Evolutionary conservation across 2,888 invertebrate genomes (phyloP).

Genomic region (Acrocyrtus sp.): DNA sequence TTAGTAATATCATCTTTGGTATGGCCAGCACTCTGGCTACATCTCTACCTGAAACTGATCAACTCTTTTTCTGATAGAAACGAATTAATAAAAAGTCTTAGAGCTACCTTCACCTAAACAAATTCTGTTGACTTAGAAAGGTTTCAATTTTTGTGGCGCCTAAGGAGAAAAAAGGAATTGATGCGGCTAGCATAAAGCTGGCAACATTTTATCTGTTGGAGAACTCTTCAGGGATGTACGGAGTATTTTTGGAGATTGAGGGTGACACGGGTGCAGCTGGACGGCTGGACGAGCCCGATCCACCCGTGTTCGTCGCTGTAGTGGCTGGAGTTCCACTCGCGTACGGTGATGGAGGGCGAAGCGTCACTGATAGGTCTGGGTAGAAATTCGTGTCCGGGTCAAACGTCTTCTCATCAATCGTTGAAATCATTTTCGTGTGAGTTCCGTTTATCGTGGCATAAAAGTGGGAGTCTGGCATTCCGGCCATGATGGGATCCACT

Average conservation of each 20-base stretch:
- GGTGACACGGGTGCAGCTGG: constrained; percentile 43
- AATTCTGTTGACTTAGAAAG: too few relatives aligned
- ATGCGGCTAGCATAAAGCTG: too few relatives aligned
- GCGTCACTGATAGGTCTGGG: constrained; percentile 41
- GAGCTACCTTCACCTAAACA: too few relatives aligned
- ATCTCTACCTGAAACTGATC: too few relatives aligned
- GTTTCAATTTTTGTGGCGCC: too few relatives aligned
- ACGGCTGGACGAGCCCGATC: constrained; percentile 43
- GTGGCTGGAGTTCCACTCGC: constrained; percentile 22
- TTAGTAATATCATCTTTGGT: too few relatives aligned
- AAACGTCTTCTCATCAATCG: constrained; percentile 61
- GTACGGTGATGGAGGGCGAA: constrained; percentile 46
- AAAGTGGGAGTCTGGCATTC: constrained; percentile 40
- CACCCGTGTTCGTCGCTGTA: constrained; percentile 12
- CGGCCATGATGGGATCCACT: constrained; percentile 43
- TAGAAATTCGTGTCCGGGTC: constrained; percentile 51
- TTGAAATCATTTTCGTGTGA: constrained; percentile 62
- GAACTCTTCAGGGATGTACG: constrained; percentile 45
- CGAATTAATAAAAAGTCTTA: too few relatives aligned
- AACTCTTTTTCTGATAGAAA: too few relatives aligned
- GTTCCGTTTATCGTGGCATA: constrained; percentile 52
- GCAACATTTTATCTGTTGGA: constrained; percentile 45
- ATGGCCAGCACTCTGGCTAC: too few relatives aligned
- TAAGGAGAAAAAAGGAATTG: too few relatives aligned
- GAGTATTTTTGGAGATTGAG: constrained; percentile 43